Base-by-base conservation (phyloP, 2,113 vertebrate genomes). In the Hyaena hyaena region DNA sequence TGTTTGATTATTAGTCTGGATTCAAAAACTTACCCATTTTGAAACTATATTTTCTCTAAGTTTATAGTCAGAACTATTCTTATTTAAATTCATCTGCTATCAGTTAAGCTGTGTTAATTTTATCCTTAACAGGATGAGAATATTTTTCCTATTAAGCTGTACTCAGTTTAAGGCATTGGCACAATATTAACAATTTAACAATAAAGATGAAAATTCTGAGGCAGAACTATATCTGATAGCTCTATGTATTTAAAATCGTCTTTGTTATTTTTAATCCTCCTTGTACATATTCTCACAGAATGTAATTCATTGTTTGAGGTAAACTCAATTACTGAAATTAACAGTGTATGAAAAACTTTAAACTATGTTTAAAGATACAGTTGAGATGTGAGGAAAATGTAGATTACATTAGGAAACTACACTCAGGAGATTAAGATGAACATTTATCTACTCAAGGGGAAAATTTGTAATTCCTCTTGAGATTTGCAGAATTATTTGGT, bases 241-340 rank as follows among this genome's bases (percentile, higher is more conserved):
- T 87, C 96, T 86, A 66, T 66, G 11, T 73, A 82, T 58, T 88
- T 77, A 68, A 93, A 95, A 81, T 86, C 15, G 17, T 89, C 21
- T 92, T 90, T 69, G 39, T 81, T 94, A 84, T 71, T 82, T 83
- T 96, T 95, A 91, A 89, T 87, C 12, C 17, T 80, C 48, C 50
- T 95, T 55, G n/a, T 83, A 86, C 48, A 68, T 65, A 90, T 74
- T 87, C 90, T 76, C 43, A 82, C 7, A 97, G 43, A 96, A 96
- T 66, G 35, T 8, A 93, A 58, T 91, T 96, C 65, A 58, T 26
- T 61, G 50, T 71, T 76, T 88, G 63, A 95, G 65, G 68, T 4
- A 90, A 97, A 31, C 28, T 96, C 80, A 73, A 95, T 97, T 90
- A 90, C n/a, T 81, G 23, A 94, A 95, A 89, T 69, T 88, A 23